Evolutionary conservation across 2,113 vertebrate species (phyloP), one percentile per base, ranked within the genome.

Genomic region (Opisthocomus hoazin): DNA sequence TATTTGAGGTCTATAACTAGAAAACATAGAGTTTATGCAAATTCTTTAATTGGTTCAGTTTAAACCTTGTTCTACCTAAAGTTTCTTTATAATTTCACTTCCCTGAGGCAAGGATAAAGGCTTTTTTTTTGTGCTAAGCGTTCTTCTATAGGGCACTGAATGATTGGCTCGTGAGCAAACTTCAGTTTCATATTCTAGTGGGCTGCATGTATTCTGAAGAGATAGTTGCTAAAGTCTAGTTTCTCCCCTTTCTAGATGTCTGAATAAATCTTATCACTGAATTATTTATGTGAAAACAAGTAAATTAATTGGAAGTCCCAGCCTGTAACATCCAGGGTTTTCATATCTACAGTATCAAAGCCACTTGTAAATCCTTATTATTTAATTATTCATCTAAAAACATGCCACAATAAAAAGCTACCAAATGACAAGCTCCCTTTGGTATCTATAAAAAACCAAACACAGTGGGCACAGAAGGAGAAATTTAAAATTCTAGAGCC

Each of bases 221-320:
- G 21, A 48, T 64, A 60, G 36, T 93, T 93, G 51, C 27, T 88
- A 57, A 43, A 50, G 54, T 57, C 29, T 86, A 4, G 10, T 66
- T 88, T 77, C 46, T 83, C n/a, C 4, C 90, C 37, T 93, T 89
- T 91, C 83, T 58, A 53, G 37, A 58, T 46, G n/a, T 39, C 69
- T 57, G 58, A 93, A 86, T 83, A 95, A 90, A 83, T 61, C 43
- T 84, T 76, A 71, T 45, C 61, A 53, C 39, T 66, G 60, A 95
- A 95, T 87, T 85, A 87, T 79, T 91, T 94, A 87, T 76, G 37
- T 61, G 57, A 83, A 88, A 93, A 66, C 60, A 93, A 85, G 50
- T 9, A 82, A 57, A 68, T 53, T 30, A 79, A 85, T 64, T 54
- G 36, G 50, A 91, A 77, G 50, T n/a, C n/a, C 7, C 27, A 76